Evolutionary conservation across 2,888 invertebrate genomes (phyloP).

Genomic region (Quadroppia sp.): DNA sequence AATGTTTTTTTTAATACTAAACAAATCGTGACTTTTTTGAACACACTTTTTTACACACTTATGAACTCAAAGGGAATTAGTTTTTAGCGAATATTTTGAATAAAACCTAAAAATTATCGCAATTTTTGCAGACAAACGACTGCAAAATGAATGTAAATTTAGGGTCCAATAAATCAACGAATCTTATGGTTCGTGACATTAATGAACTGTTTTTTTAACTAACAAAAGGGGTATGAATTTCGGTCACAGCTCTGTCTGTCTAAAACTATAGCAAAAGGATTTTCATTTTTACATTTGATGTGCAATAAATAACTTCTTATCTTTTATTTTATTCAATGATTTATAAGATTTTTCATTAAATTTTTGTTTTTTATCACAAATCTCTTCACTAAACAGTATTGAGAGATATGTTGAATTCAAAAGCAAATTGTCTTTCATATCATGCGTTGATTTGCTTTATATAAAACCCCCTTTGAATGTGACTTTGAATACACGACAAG

Average conservation of each 20-base stretch:
- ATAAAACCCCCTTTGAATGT: conserved; percentile 9
- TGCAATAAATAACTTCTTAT: conserved; percentile 8
- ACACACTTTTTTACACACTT: conserved; percentile 16
- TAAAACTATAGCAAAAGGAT: not conserved
- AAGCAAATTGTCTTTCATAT: not conserved
- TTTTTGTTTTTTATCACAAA: not conserved
- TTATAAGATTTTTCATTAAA: not conserved
- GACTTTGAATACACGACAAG: conserved; percentile 18
- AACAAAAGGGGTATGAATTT: not conserved
- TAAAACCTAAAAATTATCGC: not conserved
- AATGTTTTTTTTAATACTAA: not conserved
- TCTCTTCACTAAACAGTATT: not conserved
- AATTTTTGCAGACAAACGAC: not conserved
- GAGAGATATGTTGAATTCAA: not conserved
- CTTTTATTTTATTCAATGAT: conserved; percentile 25
- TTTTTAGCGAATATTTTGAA: not conserved
- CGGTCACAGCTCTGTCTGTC: not conserved
- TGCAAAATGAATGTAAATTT: not conserved
- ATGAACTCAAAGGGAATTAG: not conserved
- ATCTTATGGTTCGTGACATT: conserved; percentile 24
- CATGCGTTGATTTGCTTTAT: conserved; percentile 17
- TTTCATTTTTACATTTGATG: not conserved
- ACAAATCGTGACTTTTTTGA: conserved; percentile 18
- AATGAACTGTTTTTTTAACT: not conserved
- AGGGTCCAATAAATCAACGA: conserved; percentile 25